These are phyloP conservation scores for Columbina picui DNA, from an alignment of 2,113 vertebrate genomes.

Conservation along the genomic window DNA sequence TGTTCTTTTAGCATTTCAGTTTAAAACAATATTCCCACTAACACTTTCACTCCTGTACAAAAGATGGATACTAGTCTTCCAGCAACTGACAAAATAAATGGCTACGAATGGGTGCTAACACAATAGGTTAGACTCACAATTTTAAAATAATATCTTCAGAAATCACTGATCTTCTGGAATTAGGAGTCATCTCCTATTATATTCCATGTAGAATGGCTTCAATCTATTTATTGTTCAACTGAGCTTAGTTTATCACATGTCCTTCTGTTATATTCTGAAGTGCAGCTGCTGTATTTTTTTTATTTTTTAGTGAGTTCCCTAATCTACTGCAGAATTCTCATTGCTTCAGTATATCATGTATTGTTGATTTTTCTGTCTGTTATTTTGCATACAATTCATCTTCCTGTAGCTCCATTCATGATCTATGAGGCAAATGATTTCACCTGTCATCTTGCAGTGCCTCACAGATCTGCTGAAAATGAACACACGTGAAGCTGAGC, in stretches of 20 bases:
- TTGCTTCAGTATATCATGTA: background rate
- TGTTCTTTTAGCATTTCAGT: background rate
- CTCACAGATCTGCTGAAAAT: constrained; percentile 32
- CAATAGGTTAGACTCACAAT: background rate
- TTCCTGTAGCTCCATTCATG: constrained; percentile 26
- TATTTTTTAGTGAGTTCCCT: background rate
- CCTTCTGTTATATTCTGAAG: background rate
- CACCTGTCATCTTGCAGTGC: constrained; percentile 37
- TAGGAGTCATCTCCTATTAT: background rate
- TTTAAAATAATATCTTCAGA: background rate
- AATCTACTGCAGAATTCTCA: background rate
- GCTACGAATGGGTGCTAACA: background rate
- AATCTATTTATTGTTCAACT: background rate
- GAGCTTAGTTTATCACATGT: background rate
- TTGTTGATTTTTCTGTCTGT: constrained; percentile 15
- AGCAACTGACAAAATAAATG: background rate
- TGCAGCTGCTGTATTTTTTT: background rate
- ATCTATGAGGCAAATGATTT: constrained; percentile 63
- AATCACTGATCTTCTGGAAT: background rate
- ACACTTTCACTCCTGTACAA: background rate
- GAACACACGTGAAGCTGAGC: background rate
- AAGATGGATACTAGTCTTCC: background rate
- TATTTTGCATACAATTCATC: constrained; percentile 48
- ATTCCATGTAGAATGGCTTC: background rate
- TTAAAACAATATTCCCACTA: background rate